These are phyloP conservation scores for Sebastes vulpes DNA, from an alignment of 2,797 vertebrate genomes.

Conservation along the genomic window DNA sequence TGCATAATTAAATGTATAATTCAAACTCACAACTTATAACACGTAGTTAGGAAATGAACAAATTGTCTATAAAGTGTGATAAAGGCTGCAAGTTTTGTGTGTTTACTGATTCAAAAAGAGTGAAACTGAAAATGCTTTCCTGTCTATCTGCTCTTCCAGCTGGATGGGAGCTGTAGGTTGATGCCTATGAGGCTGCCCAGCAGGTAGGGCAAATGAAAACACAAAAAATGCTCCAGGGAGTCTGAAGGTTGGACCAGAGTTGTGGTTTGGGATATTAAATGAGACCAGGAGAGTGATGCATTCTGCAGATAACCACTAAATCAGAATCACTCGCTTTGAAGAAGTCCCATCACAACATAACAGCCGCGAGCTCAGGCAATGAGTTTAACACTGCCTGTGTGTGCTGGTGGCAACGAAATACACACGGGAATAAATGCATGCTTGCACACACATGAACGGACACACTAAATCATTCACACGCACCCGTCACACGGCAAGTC, in stretches of 20 bases:
- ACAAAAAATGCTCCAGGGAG: conserved; percentile 12
- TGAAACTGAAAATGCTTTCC: background rate
- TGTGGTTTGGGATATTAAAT: conserved; percentile 29
- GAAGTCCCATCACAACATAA: conserved; percentile 42
- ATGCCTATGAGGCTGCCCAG: conserved; percentile 16
- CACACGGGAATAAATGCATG: conserved; percentile 9
- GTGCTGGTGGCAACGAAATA: conserved; percentile 23
- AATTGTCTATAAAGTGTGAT: background rate
- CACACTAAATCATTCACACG: conserved; percentile 3
- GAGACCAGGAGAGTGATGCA: conserved; percentile 11
- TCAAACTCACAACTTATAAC: background rate
- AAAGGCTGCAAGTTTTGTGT: background rate
- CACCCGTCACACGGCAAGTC: background rate
- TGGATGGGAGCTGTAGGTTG: background rate
- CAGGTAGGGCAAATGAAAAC: conserved; percentile 28
- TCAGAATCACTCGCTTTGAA: conserved; percentile 50
- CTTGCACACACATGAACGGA: background rate
- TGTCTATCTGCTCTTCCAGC: background rate
- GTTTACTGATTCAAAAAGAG: background rate
- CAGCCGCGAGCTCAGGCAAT: conserved; percentile 23
- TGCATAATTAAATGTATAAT: background rate
- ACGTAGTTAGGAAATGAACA: background rate
- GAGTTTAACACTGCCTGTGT: conserved; percentile 16
- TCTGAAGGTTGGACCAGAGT: conserved; percentile 24
- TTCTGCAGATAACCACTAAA: conserved; percentile 40